Conservation (phyloP, 2,113 vertebrate genomes). For the Cervus canadensis region DNA sequence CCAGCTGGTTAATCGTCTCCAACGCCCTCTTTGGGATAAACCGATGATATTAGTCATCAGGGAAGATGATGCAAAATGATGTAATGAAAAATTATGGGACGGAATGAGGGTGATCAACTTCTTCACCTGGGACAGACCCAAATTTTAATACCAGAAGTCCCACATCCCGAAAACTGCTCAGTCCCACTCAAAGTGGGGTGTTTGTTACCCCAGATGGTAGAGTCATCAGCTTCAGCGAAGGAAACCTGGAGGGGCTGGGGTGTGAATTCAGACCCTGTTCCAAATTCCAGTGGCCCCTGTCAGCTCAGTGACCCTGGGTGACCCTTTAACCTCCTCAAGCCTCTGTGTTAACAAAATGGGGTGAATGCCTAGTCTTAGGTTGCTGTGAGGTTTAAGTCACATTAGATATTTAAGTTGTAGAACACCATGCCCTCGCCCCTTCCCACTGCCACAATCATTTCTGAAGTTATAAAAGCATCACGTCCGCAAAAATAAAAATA, state of each 20-base stretch:
- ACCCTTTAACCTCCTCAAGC: not conserved
- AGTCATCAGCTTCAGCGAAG: not conserved
- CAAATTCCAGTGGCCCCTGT: not conserved
- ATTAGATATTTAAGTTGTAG: not conserved
- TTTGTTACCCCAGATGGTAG: not conserved
- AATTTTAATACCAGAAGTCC: not conserved
- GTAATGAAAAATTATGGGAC: not conserved
- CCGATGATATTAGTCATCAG: not conserved
- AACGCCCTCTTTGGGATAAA: not conserved
- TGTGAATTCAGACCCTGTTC: not conserved
- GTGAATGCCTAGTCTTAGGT: not conserved
- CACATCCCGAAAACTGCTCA: rapidly evolving
- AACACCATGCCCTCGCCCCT: not conserved
- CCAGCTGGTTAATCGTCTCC: not conserved
- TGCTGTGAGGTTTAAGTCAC: not conserved
- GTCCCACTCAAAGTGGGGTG: not conserved
- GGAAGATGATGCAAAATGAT: not conserved
- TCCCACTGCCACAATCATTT: not conserved
- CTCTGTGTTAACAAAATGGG: too few species aligned
- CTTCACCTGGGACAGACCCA: not conserved
- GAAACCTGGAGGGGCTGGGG: not conserved
- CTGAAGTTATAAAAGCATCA: not conserved
- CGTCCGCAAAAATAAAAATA: not conserved
- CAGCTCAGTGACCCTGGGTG: not conserved
- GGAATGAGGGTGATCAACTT: not conserved